Evolutionary conservation across 2,113 vertebrate genomes (phyloP).

Genomic region (Corapipo altera): DNA sequence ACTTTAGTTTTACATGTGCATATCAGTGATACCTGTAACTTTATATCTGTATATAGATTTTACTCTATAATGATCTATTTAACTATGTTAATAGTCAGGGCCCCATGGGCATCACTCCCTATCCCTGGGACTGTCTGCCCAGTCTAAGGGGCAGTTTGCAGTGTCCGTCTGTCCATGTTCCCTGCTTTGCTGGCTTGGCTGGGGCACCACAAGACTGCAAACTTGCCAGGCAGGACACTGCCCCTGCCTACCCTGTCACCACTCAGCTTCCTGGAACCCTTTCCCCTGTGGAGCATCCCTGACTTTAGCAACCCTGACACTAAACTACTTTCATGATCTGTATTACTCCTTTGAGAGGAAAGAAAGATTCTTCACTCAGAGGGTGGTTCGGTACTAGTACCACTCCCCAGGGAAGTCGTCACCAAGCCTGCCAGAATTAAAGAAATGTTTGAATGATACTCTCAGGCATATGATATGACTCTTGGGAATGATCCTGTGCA

Average conservation of each 20-base stretch:
- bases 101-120: accelerated
- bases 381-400: not conserved
- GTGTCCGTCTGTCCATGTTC: not conserved
- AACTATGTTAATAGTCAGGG: not conserved
- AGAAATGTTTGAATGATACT: not conserved
- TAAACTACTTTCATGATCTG: not conserved
- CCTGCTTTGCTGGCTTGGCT: not conserved
- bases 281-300: not conserved
- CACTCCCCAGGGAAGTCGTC: not conserved
- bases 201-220: accelerated
- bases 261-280: too few species aligned
- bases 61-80: not conserved
- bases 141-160: not conserved
- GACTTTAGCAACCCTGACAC: not conserved
- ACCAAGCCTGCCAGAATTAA: not conserved
- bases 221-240: too few species aligned
- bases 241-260: not conserved
- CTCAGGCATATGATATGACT: not conserved
- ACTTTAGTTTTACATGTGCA: not conserved
- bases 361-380: not conserved
- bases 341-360: not conserved
- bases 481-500: not conserved
- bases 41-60: not conserved
- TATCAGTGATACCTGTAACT: too few species aligned
- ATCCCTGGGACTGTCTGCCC: not conserved